Base-by-base conservation (phyloP, 2,888 invertebrate genomes). In the Cheilosia urbana region DNA sequence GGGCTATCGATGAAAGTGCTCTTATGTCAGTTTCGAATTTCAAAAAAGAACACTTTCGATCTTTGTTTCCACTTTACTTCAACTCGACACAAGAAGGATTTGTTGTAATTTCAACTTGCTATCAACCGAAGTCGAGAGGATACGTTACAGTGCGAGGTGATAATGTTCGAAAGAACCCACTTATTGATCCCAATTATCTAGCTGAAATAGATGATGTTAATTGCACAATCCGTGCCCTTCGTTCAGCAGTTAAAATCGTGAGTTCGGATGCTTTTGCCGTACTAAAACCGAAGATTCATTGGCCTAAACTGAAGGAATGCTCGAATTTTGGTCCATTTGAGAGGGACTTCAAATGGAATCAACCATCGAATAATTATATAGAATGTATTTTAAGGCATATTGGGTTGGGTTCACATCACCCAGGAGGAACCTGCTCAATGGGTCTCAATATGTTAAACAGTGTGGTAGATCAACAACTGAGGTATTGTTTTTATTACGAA, bases 161-260 rank as follows among this genome's bases (percentile, higher is more conserved):
- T 34, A 94, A 95, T 89, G 94, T 95, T 7, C 91, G 93, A 0
- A 93, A 93, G 11, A 93, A 94, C 21, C 96, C 96, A 0, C 90
- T 93, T 0, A 95, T 97, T 47, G 94, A 97, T 90, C 96, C 96
- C 0, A 95, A 96, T 85, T 97, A 97, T 90, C 92, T 97, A 81
- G 92, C 94, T 45, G 91, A 94, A 3, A 90, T 92, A 1, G 91
- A 93, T 55, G 97, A 97, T 89, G 91, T 96, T 5, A 89, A 89
- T 1, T 96, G 96, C 89, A 95, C 94, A 82, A 92, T 94, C 17
- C 92, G 93, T 90, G 95, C 95, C 7, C 93, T 96, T 40, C 93
- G 94, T 62, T 91, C 95, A 65, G 95, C 94, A 0, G 93, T 95
- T 1, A 60, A 90, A 87, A 9, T 91, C 34, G 89, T 95, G 4